A percentile compares a stretch with the other conserved stretches of the same genome.
These are phyloP conservation scores for Choreutis nemorana DNA, from an alignment of 2,888 invertebrate species.

Conservation along the genomic window DNA sequence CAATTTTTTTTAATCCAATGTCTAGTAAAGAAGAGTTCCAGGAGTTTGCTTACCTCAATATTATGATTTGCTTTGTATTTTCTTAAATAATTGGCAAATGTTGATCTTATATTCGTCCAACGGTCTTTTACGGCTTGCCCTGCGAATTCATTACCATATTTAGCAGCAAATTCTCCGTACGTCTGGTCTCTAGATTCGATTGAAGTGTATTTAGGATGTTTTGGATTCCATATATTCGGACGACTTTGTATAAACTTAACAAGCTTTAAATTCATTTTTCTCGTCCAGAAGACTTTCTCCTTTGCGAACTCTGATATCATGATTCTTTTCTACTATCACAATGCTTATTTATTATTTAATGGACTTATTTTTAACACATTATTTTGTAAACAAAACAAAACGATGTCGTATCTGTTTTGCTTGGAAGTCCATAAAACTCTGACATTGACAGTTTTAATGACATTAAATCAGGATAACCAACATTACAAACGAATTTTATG, in stretches of 20 bases:
- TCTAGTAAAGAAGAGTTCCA: too few species aligned
- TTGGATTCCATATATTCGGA: conserved; percentile 52
- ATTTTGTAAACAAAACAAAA: too few species aligned
- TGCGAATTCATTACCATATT: conserved; percentile 43
- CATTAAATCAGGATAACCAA: too few species aligned
- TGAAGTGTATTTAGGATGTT: conserved; percentile 49
- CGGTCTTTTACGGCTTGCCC: conserved; percentile 53
- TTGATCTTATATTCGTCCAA: conserved; percentile 56
- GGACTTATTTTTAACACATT: too few species aligned
- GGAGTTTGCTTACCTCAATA: conserved; percentile 31
- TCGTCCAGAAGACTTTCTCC: conserved; percentile 56
- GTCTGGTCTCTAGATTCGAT: conserved; percentile 35
- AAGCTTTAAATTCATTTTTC: conserved; percentile 49
- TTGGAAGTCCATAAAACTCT: too few species aligned
- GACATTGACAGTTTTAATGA: too few species aligned
- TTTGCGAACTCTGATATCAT: conserved; percentile 51
- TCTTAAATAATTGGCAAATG: conserved; percentile 47
- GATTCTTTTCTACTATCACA: too few species aligned
- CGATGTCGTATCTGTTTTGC: too few species aligned
- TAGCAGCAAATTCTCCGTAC: conserved; percentile 44
- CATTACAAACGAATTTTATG: too few species aligned
- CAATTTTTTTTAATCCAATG: too few species aligned
- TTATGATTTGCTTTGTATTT: conserved; percentile 31
- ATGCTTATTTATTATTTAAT: too few species aligned
- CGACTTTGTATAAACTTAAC: conserved; percentile 44